Evolutionary conservation across 2,797 vertebrate genomes (phyloP).

Genomic region (Eutrigla gurnardus): DNA sequence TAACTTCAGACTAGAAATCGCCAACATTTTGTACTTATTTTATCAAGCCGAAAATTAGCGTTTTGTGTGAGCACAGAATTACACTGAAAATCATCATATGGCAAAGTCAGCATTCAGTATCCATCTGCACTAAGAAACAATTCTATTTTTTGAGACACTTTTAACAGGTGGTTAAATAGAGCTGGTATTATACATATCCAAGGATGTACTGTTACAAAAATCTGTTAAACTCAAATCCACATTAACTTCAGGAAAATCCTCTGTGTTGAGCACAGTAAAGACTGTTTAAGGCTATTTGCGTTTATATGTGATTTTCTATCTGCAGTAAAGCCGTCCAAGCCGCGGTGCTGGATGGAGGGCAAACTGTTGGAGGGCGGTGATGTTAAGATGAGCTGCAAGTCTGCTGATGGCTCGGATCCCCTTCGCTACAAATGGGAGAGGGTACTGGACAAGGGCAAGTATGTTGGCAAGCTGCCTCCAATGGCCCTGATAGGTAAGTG

Average conservation of each 20-base stretch:
- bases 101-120: background rate
- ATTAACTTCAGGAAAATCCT: background rate
- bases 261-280: background rate
- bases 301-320: constrained; percentile 23
- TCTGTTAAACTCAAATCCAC: background rate
- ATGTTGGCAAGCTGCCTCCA: constrained; percentile 84
- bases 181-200: background rate
- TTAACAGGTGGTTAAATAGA: background rate
- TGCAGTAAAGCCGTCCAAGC: constrained; percentile 92
- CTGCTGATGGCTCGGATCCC: constrained; percentile 90
- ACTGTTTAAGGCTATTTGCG: background rate
- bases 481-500: constrained; percentile 87
- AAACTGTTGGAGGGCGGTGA: constrained; percentile 87
- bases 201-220: background rate
- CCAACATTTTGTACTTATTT: too few relatives aligned
- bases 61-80: too few relatives aligned
- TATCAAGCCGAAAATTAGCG: too few relatives aligned
- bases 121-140: too few relatives aligned
- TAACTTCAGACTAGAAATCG: too few relatives aligned
- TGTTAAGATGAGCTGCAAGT: constrained; percentile 90
- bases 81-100: too few relatives aligned
- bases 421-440: constrained; percentile 91
- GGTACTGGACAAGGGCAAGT: constrained; percentile 84
- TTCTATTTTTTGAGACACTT: background rate
- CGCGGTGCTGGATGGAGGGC: constrained; percentile 92